Evolutionary conservation across 2,888 invertebrate genomes (phyloP).

Genomic region (Argyra leucocephala): DNA sequence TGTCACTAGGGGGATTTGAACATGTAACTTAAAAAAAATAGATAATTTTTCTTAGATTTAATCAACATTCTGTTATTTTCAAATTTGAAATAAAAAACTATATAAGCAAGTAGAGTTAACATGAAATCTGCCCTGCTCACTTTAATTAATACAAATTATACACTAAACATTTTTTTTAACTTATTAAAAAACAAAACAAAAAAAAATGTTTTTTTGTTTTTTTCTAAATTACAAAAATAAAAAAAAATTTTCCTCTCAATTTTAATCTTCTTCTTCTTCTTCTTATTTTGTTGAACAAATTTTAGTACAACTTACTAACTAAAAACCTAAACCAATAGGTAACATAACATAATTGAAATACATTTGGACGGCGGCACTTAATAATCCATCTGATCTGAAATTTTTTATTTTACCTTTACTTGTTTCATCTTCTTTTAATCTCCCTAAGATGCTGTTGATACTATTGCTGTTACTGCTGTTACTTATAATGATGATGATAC

Average conservation of each 20-base stretch:
- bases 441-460: not conserved
- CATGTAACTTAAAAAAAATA: too few relatives aligned
- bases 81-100: too few relatives aligned
- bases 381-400: not conserved
- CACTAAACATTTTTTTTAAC: too few relatives aligned
- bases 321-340: not conserved
- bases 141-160: too few relatives aligned
- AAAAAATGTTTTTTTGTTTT: not conserved
- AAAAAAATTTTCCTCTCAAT: not conserved
- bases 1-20: too few relatives aligned
- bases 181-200: too few relatives aligned
- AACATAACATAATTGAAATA: conserved; percentile 6
- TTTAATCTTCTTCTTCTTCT: not conserved
- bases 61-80: too few relatives aligned
- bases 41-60: too few relatives aligned
- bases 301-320: not conserved
- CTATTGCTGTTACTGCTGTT: too few relatives aligned
- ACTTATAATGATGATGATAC: not conserved
- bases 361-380: not conserved
- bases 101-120: too few relatives aligned
- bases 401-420: not conserved
- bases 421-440: not conserved
- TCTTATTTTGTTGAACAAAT: not conserved
- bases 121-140: too few relatives aligned
- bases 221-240: not conserved